Evolutionary conservation across 1,140 invertebrate species (phyloP), one percentile per base, ranked within the genome.

Genomic region (Drosophila pectinifera): DNA sequence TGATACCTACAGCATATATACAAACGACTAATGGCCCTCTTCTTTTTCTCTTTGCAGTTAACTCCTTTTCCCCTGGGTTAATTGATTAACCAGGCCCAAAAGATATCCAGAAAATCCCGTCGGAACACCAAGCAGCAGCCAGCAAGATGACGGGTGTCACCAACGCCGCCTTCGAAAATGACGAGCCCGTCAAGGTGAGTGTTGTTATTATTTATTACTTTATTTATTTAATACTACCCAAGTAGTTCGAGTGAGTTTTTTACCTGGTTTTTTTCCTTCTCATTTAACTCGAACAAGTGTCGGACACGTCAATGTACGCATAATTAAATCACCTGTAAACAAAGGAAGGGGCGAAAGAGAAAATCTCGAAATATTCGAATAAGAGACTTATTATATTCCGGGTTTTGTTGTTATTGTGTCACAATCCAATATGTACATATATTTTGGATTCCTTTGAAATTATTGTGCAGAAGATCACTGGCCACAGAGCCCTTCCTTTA

Each of bases 181-280:
- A 91, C 78, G 90, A 91, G 79, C 90, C 90, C 53, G 86, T 91
- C 73, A 91, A 91, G 90, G 90, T 91, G 68, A 90, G 90, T 75
- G 11, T 43, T 53, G 4, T 16, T 51, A 48, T 6, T 49, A 24
- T 28, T 28, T 58, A 22, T 42, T 34, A n/a, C n/a, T 63, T 24
- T 41, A 13, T 36, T 16, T 34, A 11, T 34, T 20, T 57, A 48
- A 46, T 42, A 46, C 28, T 46, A 18, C 43, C 59, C 64, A 65
- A 68, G 61, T 68, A 64, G 49, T 49, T 49, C 48, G 46, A 41
- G 20, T 64, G 26, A 51, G 49, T 51, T 28, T 28, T 24, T 41
- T 67, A 63, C 58, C 64, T 67, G 42, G 14, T 8, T 42, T 42
- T 51, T 8, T 41, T 45, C 62, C 62, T 45, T 28, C 62, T 61